Evolutionary conservation across 2,888 invertebrate genomes (phyloP).

Genomic region (Gari tellinella): DNA sequence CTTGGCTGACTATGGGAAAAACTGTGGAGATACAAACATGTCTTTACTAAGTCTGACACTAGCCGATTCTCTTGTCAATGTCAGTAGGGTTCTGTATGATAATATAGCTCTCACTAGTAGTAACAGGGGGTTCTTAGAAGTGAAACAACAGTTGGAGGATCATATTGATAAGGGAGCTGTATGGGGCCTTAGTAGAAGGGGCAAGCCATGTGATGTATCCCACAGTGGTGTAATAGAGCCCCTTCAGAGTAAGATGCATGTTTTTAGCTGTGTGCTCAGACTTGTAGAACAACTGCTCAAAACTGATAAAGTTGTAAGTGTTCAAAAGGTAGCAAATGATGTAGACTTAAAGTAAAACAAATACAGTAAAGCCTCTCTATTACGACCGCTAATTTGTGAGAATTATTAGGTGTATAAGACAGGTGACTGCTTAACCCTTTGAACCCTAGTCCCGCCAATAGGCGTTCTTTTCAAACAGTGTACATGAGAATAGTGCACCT

Average conservation of each 20-base stretch:
- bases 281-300: constrained; percentile 64
- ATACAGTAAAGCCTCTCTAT: no score
- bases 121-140: constrained; percentile 10
- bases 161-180: constrained; percentile 13
- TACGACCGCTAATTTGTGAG: no score
- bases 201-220: constrained; percentile 19
- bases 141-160: constrained; percentile 16
- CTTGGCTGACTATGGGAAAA: constrained; percentile 24
- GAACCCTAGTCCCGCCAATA: no score
- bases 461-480: no score
- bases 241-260: constrained; percentile 61
- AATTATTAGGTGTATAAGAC: no score
- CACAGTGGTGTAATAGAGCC: constrained; percentile 60
- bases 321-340: constrained; percentile 29
- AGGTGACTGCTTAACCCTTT: no score
- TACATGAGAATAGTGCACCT: no score
- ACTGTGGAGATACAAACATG: constrained; percentile 18
- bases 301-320: constrained; percentile 68
- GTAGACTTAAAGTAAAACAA: not conserved
- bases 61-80: constrained; percentile 21
- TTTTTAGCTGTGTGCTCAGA: constrained; percentile 59
- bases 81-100: constrained; percentile 27
- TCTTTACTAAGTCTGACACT: constrained; percentile 29
- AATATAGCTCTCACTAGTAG: constrained; percentile 2
- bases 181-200: constrained; percentile 36